phyloP scores from a whole-genome alignment of 2,113 vertebrate species.

The Caranx ignobilis region DNA sequence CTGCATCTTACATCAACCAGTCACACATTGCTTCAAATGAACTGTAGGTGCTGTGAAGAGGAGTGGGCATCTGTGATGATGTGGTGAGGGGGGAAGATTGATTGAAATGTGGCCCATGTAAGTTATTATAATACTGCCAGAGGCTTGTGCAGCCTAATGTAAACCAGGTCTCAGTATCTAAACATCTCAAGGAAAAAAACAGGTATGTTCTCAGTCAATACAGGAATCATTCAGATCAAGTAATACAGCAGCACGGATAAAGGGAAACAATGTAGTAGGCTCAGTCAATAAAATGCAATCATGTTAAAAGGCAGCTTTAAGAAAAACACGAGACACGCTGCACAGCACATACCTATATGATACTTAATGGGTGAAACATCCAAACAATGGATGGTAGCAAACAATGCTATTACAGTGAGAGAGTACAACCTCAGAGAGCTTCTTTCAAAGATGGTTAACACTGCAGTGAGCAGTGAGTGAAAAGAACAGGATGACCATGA shows the following conservation, averaged over 20 bases:
- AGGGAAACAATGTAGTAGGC: no score
- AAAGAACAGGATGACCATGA: constrained; percentile 5
- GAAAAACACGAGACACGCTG: neutral
- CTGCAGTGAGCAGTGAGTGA: neutral
- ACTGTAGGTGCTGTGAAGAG: no score
- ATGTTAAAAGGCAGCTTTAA: no score
- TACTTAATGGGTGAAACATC: neutral
- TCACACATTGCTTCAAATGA: no score
- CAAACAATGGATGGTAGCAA: neutral
- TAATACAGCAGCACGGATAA: no score
- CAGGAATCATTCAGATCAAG: no score
- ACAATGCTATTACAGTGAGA: neutral
- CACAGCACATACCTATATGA: neutral
- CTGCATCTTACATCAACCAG: no score
- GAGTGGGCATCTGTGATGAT: no score
- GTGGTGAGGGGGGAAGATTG: no score
- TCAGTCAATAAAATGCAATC: no score
- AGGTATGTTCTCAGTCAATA: no score
- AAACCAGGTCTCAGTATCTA: neutral
- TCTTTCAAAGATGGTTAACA: neutral
- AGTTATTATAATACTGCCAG: neutral
- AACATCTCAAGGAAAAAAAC: no score
- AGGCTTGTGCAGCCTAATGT: constrained; percentile 1
- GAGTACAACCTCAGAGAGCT: neutral
- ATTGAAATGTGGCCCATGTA: neutral